Evolutionary conservation across 2,888 invertebrate genomes (phyloP).

Genomic region (Merodon equestris): DNA sequence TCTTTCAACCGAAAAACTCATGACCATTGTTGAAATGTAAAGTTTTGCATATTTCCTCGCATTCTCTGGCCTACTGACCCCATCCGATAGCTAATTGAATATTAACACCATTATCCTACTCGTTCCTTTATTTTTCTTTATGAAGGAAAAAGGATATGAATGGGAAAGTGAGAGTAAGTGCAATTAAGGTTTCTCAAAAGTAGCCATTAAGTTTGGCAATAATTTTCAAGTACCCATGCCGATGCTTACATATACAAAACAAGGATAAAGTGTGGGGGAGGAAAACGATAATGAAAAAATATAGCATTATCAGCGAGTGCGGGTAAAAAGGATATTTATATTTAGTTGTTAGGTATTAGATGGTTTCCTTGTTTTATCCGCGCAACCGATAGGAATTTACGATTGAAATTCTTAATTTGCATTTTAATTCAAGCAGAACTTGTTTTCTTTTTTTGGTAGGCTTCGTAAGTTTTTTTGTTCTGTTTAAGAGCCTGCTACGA

Average conservation of each 20-base stretch:
- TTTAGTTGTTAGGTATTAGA: conserved; percentile 40
- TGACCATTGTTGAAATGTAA: no score
- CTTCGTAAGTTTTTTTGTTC: neutral
- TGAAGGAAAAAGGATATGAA: neutral
- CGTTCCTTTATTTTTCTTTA: conserved; percentile 14
- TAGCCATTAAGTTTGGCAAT: conserved; percentile 46
- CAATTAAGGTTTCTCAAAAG: conserved; percentile 30
- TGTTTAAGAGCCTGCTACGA: no score
- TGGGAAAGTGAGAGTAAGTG: neutral
- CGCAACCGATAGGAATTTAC: conserved; percentile 66
- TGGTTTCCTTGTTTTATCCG: conserved; percentile 57
- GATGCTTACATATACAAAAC: neutral
- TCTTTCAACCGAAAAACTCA: no score
- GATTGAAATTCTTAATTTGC: conserved; percentile 66
- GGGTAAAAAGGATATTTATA: conserved; percentile 55
- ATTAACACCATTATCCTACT: conserved; percentile 59
- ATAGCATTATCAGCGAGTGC: conserved; percentile 29
- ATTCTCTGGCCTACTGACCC: conserved; percentile 32
- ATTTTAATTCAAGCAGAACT: conserved; percentile 57
- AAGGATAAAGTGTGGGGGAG: conserved; percentile 7
- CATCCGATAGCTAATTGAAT: conserved; percentile 57
- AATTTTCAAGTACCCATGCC: conserved; percentile 37
- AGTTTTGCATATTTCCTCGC: no score
- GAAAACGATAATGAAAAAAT: neutral
- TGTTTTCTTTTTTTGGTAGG: conserved; percentile 1